phyloP scores from a whole-genome alignment of 1,140 invertebrate species.

The Zaprionus lachaisei region DNA sequence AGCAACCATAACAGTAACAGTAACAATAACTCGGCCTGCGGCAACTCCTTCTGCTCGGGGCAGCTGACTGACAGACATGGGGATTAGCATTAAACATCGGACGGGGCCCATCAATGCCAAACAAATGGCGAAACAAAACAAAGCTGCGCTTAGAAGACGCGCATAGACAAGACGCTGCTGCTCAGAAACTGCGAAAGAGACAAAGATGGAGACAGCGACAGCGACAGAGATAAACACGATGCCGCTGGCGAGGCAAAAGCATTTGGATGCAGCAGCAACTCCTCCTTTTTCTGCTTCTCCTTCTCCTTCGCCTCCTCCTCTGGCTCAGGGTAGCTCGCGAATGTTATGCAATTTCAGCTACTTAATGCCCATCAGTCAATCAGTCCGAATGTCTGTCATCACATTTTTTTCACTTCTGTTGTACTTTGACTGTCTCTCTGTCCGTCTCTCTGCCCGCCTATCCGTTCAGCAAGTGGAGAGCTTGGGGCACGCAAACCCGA shows the following conservation, averaged over 20 bases:
- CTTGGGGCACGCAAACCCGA: not conserved
- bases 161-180: not conserved
- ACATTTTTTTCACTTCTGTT: constrained; percentile 43
- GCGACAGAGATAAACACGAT: constrained; percentile 19
- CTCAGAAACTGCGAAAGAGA: constrained; percentile 14
- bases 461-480: not conserved
- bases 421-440: not conserved
- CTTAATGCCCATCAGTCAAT: constrained; percentile 80
- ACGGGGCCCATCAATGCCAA: constrained; percentile 38
- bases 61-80: constrained; percentile 61
- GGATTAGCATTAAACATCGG: constrained; percentile 74
- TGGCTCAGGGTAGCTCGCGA: constrained; percentile 15
- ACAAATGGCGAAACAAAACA: constrained; percentile 36
- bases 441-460: not conserved
- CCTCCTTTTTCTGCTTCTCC: not conserved
- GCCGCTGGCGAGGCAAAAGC: constrained; percentile 20
- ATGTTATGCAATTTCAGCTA: constrained; percentile 80
- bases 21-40: constrained; percentile 52
- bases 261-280: constrained; percentile 4
- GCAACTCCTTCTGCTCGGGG: constrained; percentile 7
- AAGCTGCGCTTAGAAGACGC: constrained; percentile 27
- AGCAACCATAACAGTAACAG: constrained; percentile 44
- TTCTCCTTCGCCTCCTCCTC: not conserved
- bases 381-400: constrained; percentile 71
- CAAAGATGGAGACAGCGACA: constrained; percentile 17